Evolutionary conservation across 1,140 invertebrate species (phyloP).

Genomic region (Heliconius hermathena): DNA sequence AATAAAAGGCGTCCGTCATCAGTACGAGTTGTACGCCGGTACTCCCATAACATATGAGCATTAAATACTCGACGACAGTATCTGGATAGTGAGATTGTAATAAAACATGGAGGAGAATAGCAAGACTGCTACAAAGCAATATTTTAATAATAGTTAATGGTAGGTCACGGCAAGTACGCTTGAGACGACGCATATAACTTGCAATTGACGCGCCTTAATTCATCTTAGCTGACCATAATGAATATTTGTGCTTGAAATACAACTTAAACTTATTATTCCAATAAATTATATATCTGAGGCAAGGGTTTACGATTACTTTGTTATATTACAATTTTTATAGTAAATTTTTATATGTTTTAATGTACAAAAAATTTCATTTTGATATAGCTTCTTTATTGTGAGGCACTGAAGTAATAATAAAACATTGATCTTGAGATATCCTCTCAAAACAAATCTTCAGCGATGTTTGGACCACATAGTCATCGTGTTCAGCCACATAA

Average conservation of each 20-base stretch:
- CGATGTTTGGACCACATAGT: too few relatives aligned
- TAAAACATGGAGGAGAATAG: conserved; percentile 75
- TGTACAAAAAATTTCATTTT: background rate
- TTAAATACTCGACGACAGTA: conserved; percentile 75
- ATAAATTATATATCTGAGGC: conserved; percentile 4
- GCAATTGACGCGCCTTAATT: conserved; percentile 69
- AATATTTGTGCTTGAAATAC: conserved; percentile 15
- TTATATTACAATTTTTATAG: background rate
- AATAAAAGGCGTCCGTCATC: conserved; percentile 63
- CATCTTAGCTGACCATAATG: conserved; percentile 58
- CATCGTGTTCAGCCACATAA: too few relatives aligned
- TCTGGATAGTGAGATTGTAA: conserved; percentile 61
- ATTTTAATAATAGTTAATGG: conserved; percentile 80
- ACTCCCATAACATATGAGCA: conserved; percentile 63
- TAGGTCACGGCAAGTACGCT: conserved; percentile 64
- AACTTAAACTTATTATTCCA: conserved; percentile 7
- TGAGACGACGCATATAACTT: conserved; percentile 73
- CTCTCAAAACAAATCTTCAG: too few relatives aligned
- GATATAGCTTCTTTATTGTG: background rate
- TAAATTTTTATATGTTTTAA: background rate
- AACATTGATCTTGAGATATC: too few relatives aligned
- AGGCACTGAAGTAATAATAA: too few relatives aligned
- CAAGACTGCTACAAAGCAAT: conserved; percentile 70
- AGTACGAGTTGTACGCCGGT: conserved; percentile 30
- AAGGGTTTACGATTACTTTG: background rate